phyloP scores from a whole-genome alignment of 2,113 vertebrate species.

The Murina feae region DNA sequence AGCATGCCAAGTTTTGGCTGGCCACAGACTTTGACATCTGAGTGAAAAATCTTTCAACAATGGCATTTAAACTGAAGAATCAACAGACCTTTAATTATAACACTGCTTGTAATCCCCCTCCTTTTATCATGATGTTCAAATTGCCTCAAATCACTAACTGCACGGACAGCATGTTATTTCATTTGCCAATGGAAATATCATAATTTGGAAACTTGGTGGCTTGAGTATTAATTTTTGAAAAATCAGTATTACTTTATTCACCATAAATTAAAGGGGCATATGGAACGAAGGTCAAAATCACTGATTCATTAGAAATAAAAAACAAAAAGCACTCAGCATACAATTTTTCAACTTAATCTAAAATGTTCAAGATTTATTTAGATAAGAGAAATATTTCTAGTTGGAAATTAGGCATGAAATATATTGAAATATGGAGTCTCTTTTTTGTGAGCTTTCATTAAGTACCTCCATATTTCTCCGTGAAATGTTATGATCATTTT shows the following conservation, averaged over 20 bases:
- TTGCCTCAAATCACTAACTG: slow-evolving; percentile 68
- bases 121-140: slow-evolving; percentile 62
- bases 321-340: slow-evolving; percentile 60
- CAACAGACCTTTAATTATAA: slow-evolving; percentile 71
- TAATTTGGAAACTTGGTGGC: slow-evolving; percentile 68
- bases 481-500: slow-evolving; percentile 46
- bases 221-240: slow-evolving; percentile 74
- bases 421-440: not conserved
- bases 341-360: slow-evolving; percentile 61
- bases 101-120: slow-evolving; percentile 61
- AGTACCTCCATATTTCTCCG: slow-evolving; percentile 20
- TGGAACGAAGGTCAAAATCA: slow-evolving; percentile 66
- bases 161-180: slow-evolving; percentile 70
- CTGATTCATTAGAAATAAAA: slow-evolving; percentile 68
- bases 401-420: slow-evolving; percentile 49
- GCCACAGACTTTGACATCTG: slow-evolving; percentile 76
- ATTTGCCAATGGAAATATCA: slow-evolving; percentile 64
- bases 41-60: slow-evolving; percentile 73
- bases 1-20: slow-evolving; percentile 76
- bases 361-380: slow-evolving; percentile 58
- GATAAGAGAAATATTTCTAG: slow-evolving; percentile 37
- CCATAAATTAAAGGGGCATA: slow-evolving; percentile 74
- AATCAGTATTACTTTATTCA: slow-evolving; percentile 68
- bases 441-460: slow-evolving; percentile 35
- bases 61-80: slow-evolving; percentile 71